These are phyloP conservation scores for Sphaerophoria rueppellii DNA, from an alignment of 2,888 invertebrate genomes.

Conservation along the genomic window DNA sequence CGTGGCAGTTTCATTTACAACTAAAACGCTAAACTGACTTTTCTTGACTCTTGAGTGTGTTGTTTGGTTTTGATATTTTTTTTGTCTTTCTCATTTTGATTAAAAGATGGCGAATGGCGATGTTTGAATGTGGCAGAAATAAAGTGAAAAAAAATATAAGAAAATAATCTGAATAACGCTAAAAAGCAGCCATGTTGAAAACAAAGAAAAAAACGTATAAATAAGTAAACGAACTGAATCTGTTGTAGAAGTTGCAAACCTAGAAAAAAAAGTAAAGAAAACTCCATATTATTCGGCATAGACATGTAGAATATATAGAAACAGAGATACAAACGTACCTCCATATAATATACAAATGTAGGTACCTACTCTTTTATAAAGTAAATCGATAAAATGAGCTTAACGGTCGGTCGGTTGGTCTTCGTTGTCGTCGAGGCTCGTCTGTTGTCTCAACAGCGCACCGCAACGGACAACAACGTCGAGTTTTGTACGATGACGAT, in stretches of 20 bases:
- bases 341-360: slow-evolving; percentile 9
- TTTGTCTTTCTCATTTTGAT: slow-evolving; percentile 35
- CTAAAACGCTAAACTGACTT: slow-evolving; percentile 33
- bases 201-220: neutral
- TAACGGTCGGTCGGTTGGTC: slow-evolving; percentile 51
- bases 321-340: neutral
- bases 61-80: slow-evolving; percentile 9
- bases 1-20: slow-evolving; percentile 54
- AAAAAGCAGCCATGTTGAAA: slow-evolving; percentile 61
- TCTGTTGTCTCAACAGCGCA: no score
- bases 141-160: neutral
- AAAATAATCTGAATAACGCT: slow-evolving; percentile 50
- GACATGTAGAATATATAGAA: slow-evolving; percentile 12
- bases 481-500: slow-evolving; percentile 65
- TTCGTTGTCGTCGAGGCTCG: no score
- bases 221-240: slow-evolving; percentile 55
- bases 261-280: slow-evolving; percentile 32
- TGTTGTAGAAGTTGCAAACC: slow-evolving; percentile 46
- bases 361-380: slow-evolving; percentile 49
- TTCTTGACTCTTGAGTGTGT: slow-evolving; percentile 34
- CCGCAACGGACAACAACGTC: slow-evolving; percentile 67
- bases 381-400: slow-evolving; percentile 71
- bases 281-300: neutral
- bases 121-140: slow-evolving; percentile 37
- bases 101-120: slow-evolving; percentile 59